These are phyloP conservation scores for Zaprionus ghesquierei DNA, from an alignment of 1,140 invertebrate genomes.

Conservation along the genomic window DNA sequence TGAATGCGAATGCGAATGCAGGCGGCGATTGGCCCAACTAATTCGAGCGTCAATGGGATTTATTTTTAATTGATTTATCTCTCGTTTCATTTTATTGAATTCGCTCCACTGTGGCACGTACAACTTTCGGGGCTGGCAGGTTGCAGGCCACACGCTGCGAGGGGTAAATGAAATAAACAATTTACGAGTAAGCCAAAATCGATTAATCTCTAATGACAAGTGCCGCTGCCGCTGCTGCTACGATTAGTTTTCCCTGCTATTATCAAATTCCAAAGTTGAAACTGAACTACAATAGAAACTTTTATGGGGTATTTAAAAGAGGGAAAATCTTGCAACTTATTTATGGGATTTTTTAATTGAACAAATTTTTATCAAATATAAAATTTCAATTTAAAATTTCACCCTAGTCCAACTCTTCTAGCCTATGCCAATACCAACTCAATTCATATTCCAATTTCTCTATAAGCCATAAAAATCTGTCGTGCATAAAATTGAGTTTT, in stretches of 20 bases:
- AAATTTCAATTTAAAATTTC: neutral
- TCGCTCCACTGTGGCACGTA: constrained; percentile 3
- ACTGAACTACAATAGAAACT: neutral
- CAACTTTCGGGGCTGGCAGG: neutral
- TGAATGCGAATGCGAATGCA: constrained; percentile 20
- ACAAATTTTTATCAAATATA: neutral
- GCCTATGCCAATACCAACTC: neutral
- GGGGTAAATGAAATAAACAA: constrained; percentile 47
- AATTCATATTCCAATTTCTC: neutral
- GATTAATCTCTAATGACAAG: constrained; percentile 44
- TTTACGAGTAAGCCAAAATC: constrained; percentile 21
- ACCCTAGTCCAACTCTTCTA: neutral
- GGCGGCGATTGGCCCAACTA: neutral
- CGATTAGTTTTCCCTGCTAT: neutral
- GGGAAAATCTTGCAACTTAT: neutral
- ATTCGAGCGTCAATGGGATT: constrained; percentile 49
- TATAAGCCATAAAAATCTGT: neutral
- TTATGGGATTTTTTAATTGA: neutral
- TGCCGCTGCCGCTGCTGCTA: neutral
- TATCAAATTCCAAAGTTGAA: neutral
- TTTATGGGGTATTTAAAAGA: neutral
- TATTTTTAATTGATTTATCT: constrained; percentile 72
- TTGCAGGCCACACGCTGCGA: constrained; percentile 39
- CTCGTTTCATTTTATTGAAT: constrained; percentile 57
- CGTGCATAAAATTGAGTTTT: neutral